These are phyloP conservation scores for Pampus argenteus DNA, from an alignment of 2,797 vertebrate genomes.

Conservation along the genomic window DNA sequence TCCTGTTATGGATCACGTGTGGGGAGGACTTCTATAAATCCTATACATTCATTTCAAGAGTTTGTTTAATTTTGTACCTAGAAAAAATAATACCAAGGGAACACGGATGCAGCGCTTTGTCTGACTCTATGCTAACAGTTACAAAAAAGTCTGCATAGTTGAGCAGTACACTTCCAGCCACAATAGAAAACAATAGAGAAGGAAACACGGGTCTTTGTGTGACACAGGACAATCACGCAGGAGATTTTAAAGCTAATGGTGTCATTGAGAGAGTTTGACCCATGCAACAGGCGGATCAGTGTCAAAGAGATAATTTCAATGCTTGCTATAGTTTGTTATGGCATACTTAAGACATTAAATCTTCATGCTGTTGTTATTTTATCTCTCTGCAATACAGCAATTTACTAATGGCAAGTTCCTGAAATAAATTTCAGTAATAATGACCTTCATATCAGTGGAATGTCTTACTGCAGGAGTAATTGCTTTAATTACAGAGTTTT, in stretches of 20 bases:
- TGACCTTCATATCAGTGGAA: constrained; percentile 3
- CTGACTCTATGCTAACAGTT: constrained; percentile 14
- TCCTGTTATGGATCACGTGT: neutral
- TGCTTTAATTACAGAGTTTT: neutral
- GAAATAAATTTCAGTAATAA: neutral
- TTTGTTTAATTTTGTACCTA: neutral
- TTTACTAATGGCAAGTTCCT: neutral
- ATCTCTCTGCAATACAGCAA: neutral
- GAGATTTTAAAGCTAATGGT: constrained; percentile 28
- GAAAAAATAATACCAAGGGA: neutral
- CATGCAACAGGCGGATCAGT: constrained; percentile 4
- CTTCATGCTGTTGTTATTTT: neutral
- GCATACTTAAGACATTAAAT: neutral
- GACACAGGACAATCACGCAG: constrained; percentile 5
- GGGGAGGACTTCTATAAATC: too few relatives aligned
- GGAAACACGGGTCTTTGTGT: constrained; percentile 42
- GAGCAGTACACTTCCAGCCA: constrained; percentile 35
- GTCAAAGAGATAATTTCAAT: neutral
- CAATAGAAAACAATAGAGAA: constrained; percentile 44
- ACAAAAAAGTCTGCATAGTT: constrained; percentile 24
- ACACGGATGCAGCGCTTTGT: constrained; percentile 7
- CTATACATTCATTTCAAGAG: too few relatives aligned
- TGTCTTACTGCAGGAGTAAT: neutral
- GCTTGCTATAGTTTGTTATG: neutral
- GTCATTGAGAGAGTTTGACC: constrained; percentile 17